A percentile compares a stretch with the other conserved stretches of the same genome.
These are phyloP conservation scores for Xiphydria camelus DNA, from an alignment of 2,888 invertebrate species.

Conservation along the genomic window DNA sequence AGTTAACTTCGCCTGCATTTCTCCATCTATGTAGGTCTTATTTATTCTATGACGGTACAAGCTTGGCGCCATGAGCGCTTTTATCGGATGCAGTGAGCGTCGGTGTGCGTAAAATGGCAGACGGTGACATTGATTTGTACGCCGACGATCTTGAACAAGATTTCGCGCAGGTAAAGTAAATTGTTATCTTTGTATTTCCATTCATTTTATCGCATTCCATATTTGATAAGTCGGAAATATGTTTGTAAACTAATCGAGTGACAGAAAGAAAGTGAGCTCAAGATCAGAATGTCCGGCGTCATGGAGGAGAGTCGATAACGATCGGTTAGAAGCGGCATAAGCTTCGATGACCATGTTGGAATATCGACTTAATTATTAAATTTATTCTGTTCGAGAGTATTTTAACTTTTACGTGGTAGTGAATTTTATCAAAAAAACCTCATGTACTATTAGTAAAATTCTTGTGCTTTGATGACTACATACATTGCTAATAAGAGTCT, in stretches of 20 bases:
- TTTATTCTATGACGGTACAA: no score
- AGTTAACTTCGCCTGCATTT: no score
- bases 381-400: no score
- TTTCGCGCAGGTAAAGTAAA: conserved; percentile 73
- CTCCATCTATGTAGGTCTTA: no score
- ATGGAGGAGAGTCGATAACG: conserved; percentile 38
- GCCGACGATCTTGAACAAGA: conserved; percentile 96
- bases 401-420: no score
- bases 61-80: conserved; percentile 15
- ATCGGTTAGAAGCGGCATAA: conserved; percentile 21
- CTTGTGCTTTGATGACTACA: conserved; percentile 4
- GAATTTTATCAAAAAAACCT: no score
- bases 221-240: conserved; percentile 9
- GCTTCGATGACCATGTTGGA: background rate
- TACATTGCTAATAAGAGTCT: conserved; percentile 23
- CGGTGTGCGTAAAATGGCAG: conserved; percentile 75
- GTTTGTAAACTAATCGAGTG: background rate
- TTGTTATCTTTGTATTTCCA: conserved; percentile 6
- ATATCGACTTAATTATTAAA: background rate
- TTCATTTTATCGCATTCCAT: conserved; percentile 3
- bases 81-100: conserved; percentile 41
- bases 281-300: conserved; percentile 37
- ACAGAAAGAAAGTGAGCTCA: conserved; percentile 13
- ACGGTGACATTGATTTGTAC: conserved; percentile 96
- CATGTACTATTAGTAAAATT: conserved; percentile 1